Evolutionary conservation across 1,140 invertebrate species (phyloP).

Genomic region (Ceratitis capitata): DNA sequence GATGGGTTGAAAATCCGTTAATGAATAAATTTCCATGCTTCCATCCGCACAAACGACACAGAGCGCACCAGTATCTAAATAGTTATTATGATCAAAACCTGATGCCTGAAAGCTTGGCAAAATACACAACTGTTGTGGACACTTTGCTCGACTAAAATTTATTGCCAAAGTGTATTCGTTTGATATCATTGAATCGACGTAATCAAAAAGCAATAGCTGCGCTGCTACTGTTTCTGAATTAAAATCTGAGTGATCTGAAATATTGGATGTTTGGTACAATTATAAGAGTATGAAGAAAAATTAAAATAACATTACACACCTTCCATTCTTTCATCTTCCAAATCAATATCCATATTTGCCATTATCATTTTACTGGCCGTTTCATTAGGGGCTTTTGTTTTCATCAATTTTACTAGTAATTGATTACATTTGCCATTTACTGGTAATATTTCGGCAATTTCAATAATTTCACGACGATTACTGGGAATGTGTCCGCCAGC

Average conservation of each 20-base stretch:
- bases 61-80: slow-evolving; percentile 49
- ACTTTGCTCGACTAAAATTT: slow-evolving; percentile 72
- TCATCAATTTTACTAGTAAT: slow-evolving; percentile 56
- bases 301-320: slow-evolving; percentile 38
- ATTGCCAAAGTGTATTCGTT: slow-evolving; percentile 72
- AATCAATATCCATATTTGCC: slow-evolving; percentile 57
- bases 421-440: slow-evolving; percentile 60
- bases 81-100: slow-evolving; percentile 49
- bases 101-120: slow-evolving; percentile 69
- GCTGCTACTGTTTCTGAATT: slow-evolving; percentile 55
- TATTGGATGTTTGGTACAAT: too few species aligned
- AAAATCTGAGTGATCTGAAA: slow-evolving; percentile 47
- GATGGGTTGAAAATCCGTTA: slow-evolving; percentile 72
- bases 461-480: slow-evolving; percentile 49
- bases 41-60: slow-evolving; percentile 76
- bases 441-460: slow-evolving; percentile 59
- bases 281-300: not conserved
- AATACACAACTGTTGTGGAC: slow-evolving; percentile 74
- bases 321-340: slow-evolving; percentile 48
- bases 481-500: slow-evolving; percentile 24
- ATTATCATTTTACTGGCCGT: slow-evolving; percentile 57
- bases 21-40: slow-evolving; percentile 73
- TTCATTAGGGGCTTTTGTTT: slow-evolving; percentile 51
- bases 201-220: slow-evolving; percentile 69
- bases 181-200: slow-evolving; percentile 70